Base-by-base conservation (phyloP, 92 coral and sea anemone species). In the Actinernus sp. region DNA sequence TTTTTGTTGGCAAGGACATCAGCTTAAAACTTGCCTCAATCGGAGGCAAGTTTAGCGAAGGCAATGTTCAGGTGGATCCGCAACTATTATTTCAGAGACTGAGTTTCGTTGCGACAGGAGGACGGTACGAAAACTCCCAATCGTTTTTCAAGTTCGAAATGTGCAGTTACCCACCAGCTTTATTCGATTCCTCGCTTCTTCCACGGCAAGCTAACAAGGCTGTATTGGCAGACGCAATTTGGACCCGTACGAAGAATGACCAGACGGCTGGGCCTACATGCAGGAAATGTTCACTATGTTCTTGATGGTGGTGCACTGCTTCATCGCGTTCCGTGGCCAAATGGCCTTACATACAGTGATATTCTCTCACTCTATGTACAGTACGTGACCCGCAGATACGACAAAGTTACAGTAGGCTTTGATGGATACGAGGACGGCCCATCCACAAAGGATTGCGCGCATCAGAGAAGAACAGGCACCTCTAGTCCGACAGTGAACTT, bases 201-300 rank as follows among this genome's bases (percentile, higher is more conserved):
- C 80, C 68, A 32, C 31, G 60, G 53, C 56, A 80, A 45, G 87
- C 87, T 18, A 64, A 55, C 68, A 80, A 80, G 33, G 74, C 80
- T 20, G 81, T 44, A 16, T 33, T 61, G 48, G 87, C 61, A 13
- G 81, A 80, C 61, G 74, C 73, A 27, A 37, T 61, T 14, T 79
- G 87, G 74, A 37, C 63, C 17, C 49, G 11, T 4, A 49, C 60
- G 22, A 36, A 57, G 59, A 31, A 52, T 49, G 26, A 11, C 9
- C 71, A 60, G 41, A 25, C 40, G 27, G n/a, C n/a, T n/a, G n/a
- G 22, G 3, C 3, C 16, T 6, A 23, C 67, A 67, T 12, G 16
- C 41, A 6, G 43, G 26, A 19, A 47, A 45, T 22, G 26, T 48
- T 23, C 18, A 45, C 1, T 57, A 22, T 45, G 43, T 58, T 26